Evolutionary conservation across 2,797 vertebrate genomes (phyloP).

Genomic region (Trachurus trachurus): DNA sequence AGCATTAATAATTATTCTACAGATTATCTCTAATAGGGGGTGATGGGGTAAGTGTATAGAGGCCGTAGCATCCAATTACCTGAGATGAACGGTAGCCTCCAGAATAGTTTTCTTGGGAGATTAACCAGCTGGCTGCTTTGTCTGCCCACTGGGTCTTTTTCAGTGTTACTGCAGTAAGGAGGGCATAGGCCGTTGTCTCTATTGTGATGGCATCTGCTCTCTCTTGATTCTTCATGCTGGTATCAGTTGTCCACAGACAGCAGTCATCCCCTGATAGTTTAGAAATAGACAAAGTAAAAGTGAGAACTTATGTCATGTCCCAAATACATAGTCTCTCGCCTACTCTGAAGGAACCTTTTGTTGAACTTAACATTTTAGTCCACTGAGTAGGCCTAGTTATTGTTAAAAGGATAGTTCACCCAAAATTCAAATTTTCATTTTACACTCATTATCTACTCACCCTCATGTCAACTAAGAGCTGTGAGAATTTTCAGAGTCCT

Average conservation of each 20-base stretch:
- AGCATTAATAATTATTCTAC: not conserved
- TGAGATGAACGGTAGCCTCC: slow-evolving; percentile 88
- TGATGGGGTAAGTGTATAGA: not conserved
- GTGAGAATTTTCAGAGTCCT: too few relatives aligned
- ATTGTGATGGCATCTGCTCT: slow-evolving; percentile 80
- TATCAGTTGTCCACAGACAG: slow-evolving; percentile 67
- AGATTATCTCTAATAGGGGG: not conserved
- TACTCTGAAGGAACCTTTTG: not conserved
- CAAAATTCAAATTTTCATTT: too few relatives aligned
- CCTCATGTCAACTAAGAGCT: too few relatives aligned
- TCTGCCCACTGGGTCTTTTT: slow-evolving; percentile 65
- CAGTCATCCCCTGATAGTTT: slow-evolving; percentile 68
- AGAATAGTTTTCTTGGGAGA: slow-evolving; percentile 83
- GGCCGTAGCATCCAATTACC: slow-evolving; percentile 71
- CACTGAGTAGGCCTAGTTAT: too few relatives aligned
- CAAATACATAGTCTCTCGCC: not conserved
- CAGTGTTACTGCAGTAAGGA: slow-evolving; percentile 84
- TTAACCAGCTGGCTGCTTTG: slow-evolving; percentile 84
- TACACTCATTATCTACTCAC: too few relatives aligned
- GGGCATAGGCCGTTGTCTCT: slow-evolving; percentile 88
- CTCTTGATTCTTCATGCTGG: not conserved
- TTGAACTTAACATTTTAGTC: too few relatives aligned
- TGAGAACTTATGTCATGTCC: not conserved
- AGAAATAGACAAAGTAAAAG: slow-evolving; percentile 1
- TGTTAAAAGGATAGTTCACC: too few relatives aligned